These are phyloP conservation scores for Mesembrinibis cayennensis DNA, from an alignment of 2,113 vertebrate genomes.

Conservation along the genomic window DNA sequence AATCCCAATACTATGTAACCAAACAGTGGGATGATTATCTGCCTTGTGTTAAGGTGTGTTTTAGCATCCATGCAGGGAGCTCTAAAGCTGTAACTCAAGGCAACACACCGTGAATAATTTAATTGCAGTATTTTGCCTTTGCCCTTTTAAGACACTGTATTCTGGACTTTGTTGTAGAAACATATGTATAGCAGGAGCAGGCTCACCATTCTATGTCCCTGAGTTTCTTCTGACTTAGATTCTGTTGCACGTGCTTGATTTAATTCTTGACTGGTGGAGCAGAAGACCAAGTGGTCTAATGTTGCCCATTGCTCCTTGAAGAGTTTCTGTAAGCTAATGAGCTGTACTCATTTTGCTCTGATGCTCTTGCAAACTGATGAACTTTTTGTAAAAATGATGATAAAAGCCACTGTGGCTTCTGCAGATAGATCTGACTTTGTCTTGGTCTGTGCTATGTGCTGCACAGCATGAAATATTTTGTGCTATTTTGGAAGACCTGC, in stretches of 20 bases:
- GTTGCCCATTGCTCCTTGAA: neutral
- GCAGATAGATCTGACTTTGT: neutral
- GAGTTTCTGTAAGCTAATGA: neutral
- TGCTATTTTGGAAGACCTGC: neutral
- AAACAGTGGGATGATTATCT: neutral
- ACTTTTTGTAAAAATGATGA: neutral
- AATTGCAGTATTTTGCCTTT: neutral
- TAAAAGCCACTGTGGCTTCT: neutral
- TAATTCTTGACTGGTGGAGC: neutral
- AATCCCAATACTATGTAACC: neutral
- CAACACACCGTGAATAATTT: neutral
- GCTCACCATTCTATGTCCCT: fast-evolving
- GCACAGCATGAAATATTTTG: neutral
- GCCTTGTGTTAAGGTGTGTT: neutral
- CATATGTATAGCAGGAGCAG: neutral
- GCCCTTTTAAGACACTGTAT: neutral
- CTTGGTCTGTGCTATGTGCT: neutral
- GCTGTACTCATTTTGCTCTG: neutral
- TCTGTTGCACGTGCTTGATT: neutral
- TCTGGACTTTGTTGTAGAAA: neutral
- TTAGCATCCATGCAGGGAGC: neutral
- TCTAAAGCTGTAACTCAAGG: neutral
- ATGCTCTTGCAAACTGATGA: neutral
- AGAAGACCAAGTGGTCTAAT: neutral
- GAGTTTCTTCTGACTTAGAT: neutral